Evolutionary conservation across 1,140 invertebrate genomes (phyloP).

Genomic region (Ceratina japonica): DNA sequence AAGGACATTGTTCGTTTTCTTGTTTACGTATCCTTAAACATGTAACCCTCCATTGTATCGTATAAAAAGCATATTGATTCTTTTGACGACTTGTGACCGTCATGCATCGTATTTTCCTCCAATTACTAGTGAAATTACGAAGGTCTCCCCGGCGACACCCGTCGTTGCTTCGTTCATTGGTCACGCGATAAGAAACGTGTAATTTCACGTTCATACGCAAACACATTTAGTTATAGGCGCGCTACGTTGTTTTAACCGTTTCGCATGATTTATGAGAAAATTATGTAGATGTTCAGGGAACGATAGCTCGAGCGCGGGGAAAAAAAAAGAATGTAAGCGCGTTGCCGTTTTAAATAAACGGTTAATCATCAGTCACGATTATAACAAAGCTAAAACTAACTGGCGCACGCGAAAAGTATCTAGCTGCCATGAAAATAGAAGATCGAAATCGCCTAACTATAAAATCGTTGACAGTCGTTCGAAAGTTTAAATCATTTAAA

Average conservation of each 20-base stretch:
- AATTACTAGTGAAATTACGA: conserved; percentile 51
- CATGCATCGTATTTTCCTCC: conserved; percentile 39
- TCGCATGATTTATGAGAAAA: conserved; percentile 42
- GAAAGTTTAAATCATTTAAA: conserved; percentile 2
- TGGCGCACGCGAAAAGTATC: no score
- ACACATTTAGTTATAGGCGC: conserved; percentile 15
- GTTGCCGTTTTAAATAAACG: conserved; percentile 33
- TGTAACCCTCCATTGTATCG: not conserved
- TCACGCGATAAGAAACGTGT: conserved; percentile 59
- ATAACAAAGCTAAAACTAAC: not conserved
- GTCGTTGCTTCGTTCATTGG: conserved; percentile 48
- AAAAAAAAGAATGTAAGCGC: conserved; percentile 12
- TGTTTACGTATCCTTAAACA: conserved; percentile 2
- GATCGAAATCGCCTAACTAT: conserved; percentile 7
- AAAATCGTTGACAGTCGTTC: not conserved
- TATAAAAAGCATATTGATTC: conserved; percentile 52
- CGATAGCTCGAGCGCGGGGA: not conserved
- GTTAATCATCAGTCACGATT: conserved; percentile 39
- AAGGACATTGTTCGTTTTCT: no score
- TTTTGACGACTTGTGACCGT: conserved; percentile 17
- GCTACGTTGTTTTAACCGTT: conserved; percentile 22
- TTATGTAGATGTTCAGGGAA: conserved; percentile 37
- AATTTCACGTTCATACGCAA: conserved; percentile 34
- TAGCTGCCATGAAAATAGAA: not conserved
- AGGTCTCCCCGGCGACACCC: not conserved